Conservation (phyloP, 2,888 invertebrate genomes). For the Maniola hyperantus region DNA sequence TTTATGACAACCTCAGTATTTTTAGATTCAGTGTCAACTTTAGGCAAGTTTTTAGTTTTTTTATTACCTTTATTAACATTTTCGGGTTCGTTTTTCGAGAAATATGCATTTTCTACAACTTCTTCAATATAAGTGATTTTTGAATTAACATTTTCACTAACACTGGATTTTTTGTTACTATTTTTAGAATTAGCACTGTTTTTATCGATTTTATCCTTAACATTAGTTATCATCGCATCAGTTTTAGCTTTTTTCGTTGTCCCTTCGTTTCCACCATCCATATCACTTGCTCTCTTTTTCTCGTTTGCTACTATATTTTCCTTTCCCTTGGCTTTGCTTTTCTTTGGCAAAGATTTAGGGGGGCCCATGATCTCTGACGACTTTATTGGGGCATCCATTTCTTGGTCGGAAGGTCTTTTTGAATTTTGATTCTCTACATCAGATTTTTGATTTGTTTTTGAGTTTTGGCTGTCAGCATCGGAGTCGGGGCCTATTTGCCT, state of each 20-base stretch:
- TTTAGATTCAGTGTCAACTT: not conserved
- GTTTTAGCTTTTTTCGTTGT: constrained; percentile 22
- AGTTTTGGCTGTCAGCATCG: constrained; percentile 46
- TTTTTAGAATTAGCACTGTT: not conserved
- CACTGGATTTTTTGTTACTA: not conserved
- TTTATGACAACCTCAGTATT: not conserved
- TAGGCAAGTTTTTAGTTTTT: not conserved
- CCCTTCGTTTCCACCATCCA: not conserved
- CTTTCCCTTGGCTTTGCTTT: constrained; percentile 52
- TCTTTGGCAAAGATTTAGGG: constrained; percentile 64
- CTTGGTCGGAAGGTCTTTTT: constrained; percentile 44
- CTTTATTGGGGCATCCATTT: constrained; percentile 43
- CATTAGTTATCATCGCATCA: not conserved
- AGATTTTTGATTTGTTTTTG: constrained; percentile 46
- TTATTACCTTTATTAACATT: not conserved
- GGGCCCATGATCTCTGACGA: constrained; percentile 64
- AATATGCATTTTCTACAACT: not conserved
- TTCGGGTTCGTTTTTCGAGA: not conserved
- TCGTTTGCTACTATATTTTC: constrained; percentile 44
- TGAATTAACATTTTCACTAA: not conserved
- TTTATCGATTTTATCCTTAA: not conserved
- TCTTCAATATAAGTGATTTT: not conserved
- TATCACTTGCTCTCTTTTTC: constrained; percentile 10
- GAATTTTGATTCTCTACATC: constrained; percentile 46
- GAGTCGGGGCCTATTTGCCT: constrained; percentile 46